These are phyloP conservation scores for Pseudachorutes palmiensis DNA, from an alignment of 1,140 invertebrate species.

Conservation along the genomic window DNA sequence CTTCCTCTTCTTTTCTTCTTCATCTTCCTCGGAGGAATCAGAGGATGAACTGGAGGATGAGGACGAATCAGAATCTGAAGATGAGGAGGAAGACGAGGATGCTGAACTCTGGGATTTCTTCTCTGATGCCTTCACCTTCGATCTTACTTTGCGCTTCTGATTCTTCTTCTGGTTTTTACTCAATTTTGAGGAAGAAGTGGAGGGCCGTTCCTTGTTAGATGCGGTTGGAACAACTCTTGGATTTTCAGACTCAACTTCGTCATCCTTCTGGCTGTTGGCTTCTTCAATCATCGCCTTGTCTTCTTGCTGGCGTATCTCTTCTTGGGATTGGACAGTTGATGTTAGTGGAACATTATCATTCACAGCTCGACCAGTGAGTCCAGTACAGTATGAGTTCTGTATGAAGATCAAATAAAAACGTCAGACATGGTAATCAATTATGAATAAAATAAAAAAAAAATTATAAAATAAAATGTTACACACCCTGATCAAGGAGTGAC, in stretches of 20 bases:
- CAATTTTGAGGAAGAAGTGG: slow-evolving; percentile 23
- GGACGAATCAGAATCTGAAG: slow-evolving; percentile 4
- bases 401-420: slow-evolving; percentile 36
- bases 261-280: neutral
- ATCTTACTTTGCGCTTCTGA: slow-evolving; percentile 32
- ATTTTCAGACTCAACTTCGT: slow-evolving; percentile 14
- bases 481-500: slow-evolving; percentile 84
- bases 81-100: slow-evolving; percentile 12
- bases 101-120: slow-evolving; percentile 11
- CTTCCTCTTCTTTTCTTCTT: slow-evolving; percentile 43
- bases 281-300: slow-evolving; percentile 40
- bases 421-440: slow-evolving; percentile 11
- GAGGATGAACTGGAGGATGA: slow-evolving; percentile 20
- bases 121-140: slow-evolving; percentile 4
- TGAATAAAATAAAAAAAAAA: too few relatives aligned
- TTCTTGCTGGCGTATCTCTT: slow-evolving; percentile 33
- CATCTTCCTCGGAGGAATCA: slow-evolving; percentile 38
- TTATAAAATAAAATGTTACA: too few relatives aligned
- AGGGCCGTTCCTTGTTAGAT: neutral
- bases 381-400: slow-evolving; percentile 77
- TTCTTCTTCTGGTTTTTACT: slow-evolving; percentile 48
- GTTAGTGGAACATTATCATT: slow-evolving; percentile 26
- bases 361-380: slow-evolving; percentile 59
- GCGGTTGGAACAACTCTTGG: neutral
- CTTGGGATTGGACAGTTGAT: slow-evolving; percentile 32